Percentiles rank a stretch among this genome's conserved stretches.
phyloP scores from a whole-genome alignment of 2,888 invertebrate genomes.

The Ischnus inquisitorius region DNA sequence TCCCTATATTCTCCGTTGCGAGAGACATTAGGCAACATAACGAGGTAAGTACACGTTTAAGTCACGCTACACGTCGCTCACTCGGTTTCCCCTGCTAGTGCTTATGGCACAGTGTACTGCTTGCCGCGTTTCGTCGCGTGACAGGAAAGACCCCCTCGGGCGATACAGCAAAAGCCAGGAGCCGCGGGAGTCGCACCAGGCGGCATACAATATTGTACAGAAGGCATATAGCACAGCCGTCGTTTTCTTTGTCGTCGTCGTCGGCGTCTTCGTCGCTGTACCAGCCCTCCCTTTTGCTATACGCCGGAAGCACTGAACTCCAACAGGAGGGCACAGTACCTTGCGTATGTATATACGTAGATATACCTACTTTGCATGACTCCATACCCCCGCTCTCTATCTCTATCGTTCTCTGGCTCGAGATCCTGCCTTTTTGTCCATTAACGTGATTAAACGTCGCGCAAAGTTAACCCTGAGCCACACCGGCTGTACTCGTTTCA shows the following conservation, averaged over 20 bases:
- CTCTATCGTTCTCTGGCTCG: conserved; percentile 41
- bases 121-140: conserved; percentile 77
- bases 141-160: conserved; percentile 63
- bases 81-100: conserved; percentile 46
- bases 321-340: conserved; percentile 13
- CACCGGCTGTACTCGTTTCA: conserved; percentile 35
- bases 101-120: conserved; percentile 44
- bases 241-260: conserved; percentile 46
- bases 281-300: conserved; percentile 11
- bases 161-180: conserved; percentile 37
- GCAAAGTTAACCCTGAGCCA: conserved; percentile 65
- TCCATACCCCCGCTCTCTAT: conserved; percentile 65
- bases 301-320: conserved; percentile 47
- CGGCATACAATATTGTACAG: conserved; percentile 22
- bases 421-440: conserved; percentile 79
- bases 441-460: conserved; percentile 82
- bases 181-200: neutral
- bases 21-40: conserved; percentile 72
- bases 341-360: conserved; percentile 10
- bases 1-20: conserved; percentile 35
- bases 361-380: conserved; percentile 77
- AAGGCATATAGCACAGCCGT: conserved; percentile 29
- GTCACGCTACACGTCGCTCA: conserved; percentile 76
- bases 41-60: conserved; percentile 76
- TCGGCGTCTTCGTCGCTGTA: conserved; percentile 43